Base-by-base conservation (phyloP, 2,113 vertebrate genomes). In the Gadus macrocephalus region DNA sequence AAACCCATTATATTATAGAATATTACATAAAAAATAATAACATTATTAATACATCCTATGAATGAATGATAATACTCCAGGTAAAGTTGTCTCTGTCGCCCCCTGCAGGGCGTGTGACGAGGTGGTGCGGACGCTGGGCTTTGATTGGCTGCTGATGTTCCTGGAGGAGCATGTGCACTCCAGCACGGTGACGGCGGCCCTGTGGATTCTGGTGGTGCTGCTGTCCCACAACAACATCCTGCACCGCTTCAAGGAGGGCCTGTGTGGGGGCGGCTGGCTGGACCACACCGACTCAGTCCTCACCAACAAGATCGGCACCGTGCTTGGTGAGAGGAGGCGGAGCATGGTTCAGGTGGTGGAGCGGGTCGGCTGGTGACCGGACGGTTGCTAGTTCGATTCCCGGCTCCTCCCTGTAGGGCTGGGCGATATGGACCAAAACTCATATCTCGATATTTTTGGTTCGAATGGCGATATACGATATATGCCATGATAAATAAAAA, bases 91-190 rank as follows among this genome's bases (percentile, higher is more conserved):
- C 42, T 12, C 42, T 68, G 49, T 59, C 64, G 20, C 66, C 62
- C 16, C 62, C 69, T 80, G 53, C 80, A 99, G 97, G 85, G 96
- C 95, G 3, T 99, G 96, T n/a, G 97, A 99, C 89, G 97, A 99
- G 63, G 89, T 99, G 69, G 92, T 98, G 67, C 93, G 89, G 78
- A 97, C 94, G 0, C 88, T 98, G 83, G 97, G 97, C 28, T 98
- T 99, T 31, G 97, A 99, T 69, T 99, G 97, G 97, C 90, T 98
- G 61, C 84, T 98, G 89, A 95, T 96, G 94, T 98, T 99, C 75
- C 97, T 97, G 95, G 96, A 99, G 72, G 97, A 98, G 22, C 97
- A 99, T 71, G 83, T 99, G 4, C 97, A 99, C 86, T 93, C 96
- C 0, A 96, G 91, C 76, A 97, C 95, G 0, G 97, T 99, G 27